A percentile compares a stretch with the other conserved stretches of the same genome.
Conservation (phyloP, 2,888 invertebrate genomes). For the Phlogophora meticulosa region DNA sequence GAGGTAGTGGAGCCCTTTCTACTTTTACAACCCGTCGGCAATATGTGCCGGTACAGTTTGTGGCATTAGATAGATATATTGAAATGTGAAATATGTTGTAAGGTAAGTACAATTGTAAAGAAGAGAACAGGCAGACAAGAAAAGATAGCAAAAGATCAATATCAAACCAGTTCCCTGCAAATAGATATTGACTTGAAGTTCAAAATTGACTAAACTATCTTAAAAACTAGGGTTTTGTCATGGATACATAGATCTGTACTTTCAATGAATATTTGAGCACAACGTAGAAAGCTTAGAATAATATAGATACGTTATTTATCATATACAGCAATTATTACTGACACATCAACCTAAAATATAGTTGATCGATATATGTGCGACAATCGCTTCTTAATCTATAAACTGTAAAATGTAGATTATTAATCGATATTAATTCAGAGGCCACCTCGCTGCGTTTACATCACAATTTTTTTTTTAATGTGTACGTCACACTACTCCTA, state of each 20-base stretch:
- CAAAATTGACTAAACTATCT: slow-evolving; percentile 54
- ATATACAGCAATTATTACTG: slow-evolving; percentile 32
- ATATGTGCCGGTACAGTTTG: too few relatives aligned
- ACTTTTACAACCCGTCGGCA: background rate
- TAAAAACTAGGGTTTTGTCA: slow-evolving; percentile 71
- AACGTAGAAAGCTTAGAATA: slow-evolving; percentile 59
- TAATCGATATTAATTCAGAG: slow-evolving; percentile 32
- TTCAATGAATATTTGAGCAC: slow-evolving; percentile 72
- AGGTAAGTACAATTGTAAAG: background rate
- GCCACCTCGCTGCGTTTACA: slow-evolving; percentile 36
- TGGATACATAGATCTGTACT: slow-evolving; percentile 70
- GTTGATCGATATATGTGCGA: slow-evolving; percentile 52
- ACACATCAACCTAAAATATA: slow-evolving; percentile 36
- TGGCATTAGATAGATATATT: too few relatives aligned
- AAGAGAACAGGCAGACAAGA: background rate
- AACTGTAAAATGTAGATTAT: slow-evolving; percentile 41
- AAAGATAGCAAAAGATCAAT: background rate
- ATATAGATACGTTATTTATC: slow-evolving; percentile 50
- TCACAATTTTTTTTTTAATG: slow-evolving; percentile 25
- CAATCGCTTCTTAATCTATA: slow-evolving; percentile 40
- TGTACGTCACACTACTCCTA: slow-evolving; percentile 12
- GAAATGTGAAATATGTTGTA: too few relatives aligned
- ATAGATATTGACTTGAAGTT: slow-evolving; percentile 32
- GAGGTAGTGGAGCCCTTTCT: too few relatives aligned
- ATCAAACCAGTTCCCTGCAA: background rate